Base-by-base conservation (phyloP, 2,797 vertebrate species). In the Ceryle rudis region DNA sequence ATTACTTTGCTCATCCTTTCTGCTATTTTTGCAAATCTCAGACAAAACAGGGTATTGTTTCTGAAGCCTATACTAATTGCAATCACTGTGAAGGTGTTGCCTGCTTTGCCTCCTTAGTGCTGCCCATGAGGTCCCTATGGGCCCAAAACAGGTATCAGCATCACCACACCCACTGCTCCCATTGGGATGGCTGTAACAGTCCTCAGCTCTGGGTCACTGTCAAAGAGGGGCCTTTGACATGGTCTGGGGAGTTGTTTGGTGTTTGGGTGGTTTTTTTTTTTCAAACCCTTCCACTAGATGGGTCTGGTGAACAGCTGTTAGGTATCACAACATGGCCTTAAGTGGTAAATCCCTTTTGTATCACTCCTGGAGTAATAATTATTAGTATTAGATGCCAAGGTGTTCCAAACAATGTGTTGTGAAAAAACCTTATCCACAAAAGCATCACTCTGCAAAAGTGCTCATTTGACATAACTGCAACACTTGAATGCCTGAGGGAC, bases 41-140 rank as follows among this genome's bases (percentile, higher is more conserved):
- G 42, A 82, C 35, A 44, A 67, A 94, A 86, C 82, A 94, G 91
- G 85, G 93, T 96, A 89, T 92, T 52, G 61, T 67, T 95, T 89
- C 31, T 57, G 74, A 84, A 86, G 83, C 71, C 81, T 81, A 20
- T 70, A 52, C 60, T 81, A 42, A 62, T 65, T 65, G 89, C 80
- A 90, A 37, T 92, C 91, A 94, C 92, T 96, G 86, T 94, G 92
- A 93, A 47, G 39, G 64, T 87, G 74, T 54, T 90, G 57, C 55
- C 81, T 61, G 62, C 72, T 78, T 79, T 89, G 81, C 57, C 67
- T 54, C 74, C 2, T 61, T 60, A 70, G 61, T 67, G 61, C 86
- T 86, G 84, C 64, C 71, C 15, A 0, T 44, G 11, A 33, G 26
- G 51, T 89, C 66, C 0, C 1, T 26, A 17, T 26, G 47, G 66